Conservation (phyloP, 1,140 invertebrate genomes). For the Zaprionus nigranus region DNA sequence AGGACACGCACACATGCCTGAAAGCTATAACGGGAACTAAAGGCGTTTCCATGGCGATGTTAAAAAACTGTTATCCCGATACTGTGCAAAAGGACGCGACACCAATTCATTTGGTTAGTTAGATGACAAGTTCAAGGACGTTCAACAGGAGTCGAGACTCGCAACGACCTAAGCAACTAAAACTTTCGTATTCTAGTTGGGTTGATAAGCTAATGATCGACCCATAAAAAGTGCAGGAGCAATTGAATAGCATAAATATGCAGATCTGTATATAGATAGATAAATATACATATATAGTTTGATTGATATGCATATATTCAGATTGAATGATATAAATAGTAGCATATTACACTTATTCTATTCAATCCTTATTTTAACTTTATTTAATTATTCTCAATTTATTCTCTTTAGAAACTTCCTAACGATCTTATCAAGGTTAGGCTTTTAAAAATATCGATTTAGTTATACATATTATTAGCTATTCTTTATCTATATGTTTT, state of each 20-base stretch:
- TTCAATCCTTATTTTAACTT: too few species aligned
- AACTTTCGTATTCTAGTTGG: not conserved
- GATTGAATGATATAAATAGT: too few species aligned
- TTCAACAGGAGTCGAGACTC: slow-evolving; percentile 36
- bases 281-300: not conserved
- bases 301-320: too few species aligned
- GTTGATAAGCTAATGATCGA: slow-evolving; percentile 31
- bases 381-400: too few species aligned
- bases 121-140: slow-evolving; percentile 77
- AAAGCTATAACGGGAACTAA: slow-evolving; percentile 35
- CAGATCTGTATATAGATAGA: not conserved
- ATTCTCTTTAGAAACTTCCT: too few species aligned
- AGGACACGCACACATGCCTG: slow-evolving; percentile 20
- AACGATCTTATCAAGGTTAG: too few species aligned
- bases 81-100: slow-evolving; percentile 29
- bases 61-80: slow-evolving; percentile 72
- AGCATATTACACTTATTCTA: too few species aligned
- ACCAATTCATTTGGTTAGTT: slow-evolving; percentile 9
- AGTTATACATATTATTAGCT: not conserved
- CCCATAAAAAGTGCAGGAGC: slow-evolving; percentile 28
- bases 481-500: not conserved
- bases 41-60: slow-evolving; percentile 65
- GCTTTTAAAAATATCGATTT: too few species aligned
- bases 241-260: not conserved
- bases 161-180: not conserved